Percentiles rank a stretch among this genome's conserved stretches.
phyloP scores from a whole-genome alignment of 2,113 vertebrate genomes.

The Lampris megalopsis region DNA sequence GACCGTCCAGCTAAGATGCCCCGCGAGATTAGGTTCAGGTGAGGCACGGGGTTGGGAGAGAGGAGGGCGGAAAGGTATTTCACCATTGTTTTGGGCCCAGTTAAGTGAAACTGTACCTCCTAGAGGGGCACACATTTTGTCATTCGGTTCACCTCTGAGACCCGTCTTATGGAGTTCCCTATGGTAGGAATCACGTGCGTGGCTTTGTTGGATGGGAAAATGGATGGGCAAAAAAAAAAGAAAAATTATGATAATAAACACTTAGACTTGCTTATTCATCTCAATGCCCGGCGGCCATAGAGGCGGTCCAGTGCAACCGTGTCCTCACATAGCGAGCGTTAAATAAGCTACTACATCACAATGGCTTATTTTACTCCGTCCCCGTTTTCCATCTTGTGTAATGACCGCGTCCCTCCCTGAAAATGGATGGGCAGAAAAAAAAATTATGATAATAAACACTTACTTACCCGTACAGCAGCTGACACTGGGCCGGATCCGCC shows the following conservation, averaged over 20 bases:
- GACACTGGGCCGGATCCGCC: no score
- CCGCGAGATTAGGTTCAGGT: slow-evolving; percentile 74
- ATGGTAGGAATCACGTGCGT: slow-evolving; percentile 9
- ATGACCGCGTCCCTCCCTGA: slow-evolving; percentile 53
- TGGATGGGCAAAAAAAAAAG: no score
- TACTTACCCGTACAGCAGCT: no score
- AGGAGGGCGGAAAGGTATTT: slow-evolving; percentile 33
- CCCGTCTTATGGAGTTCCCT: slow-evolving; percentile 25
- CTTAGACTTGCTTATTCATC: no score
- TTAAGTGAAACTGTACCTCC: slow-evolving; percentile 9
- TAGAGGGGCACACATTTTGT: slow-evolving; percentile 17
- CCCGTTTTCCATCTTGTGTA: slow-evolving; percentile 55
- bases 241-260: no score
- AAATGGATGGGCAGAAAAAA: no score
- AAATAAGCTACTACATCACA: slow-evolving; percentile 25
- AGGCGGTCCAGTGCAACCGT: slow-evolving; percentile 17
- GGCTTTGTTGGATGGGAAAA: slow-evolving; percentile 7
- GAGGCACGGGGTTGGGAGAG: slow-evolving; percentile 47
- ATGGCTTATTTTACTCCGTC: slow-evolving; percentile 35
- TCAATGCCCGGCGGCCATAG: slow-evolving; percentile 28
- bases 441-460: no score
- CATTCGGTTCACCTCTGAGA: not conserved
- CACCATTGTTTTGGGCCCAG: slow-evolving; percentile 42
- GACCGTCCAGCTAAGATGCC: slow-evolving; percentile 68
- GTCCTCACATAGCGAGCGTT: not conserved